These are phyloP conservation scores for Sebastiscus albofasciatus DNA, from an alignment of 2,797 vertebrate genomes.

Conservation along the genomic window DNA sequence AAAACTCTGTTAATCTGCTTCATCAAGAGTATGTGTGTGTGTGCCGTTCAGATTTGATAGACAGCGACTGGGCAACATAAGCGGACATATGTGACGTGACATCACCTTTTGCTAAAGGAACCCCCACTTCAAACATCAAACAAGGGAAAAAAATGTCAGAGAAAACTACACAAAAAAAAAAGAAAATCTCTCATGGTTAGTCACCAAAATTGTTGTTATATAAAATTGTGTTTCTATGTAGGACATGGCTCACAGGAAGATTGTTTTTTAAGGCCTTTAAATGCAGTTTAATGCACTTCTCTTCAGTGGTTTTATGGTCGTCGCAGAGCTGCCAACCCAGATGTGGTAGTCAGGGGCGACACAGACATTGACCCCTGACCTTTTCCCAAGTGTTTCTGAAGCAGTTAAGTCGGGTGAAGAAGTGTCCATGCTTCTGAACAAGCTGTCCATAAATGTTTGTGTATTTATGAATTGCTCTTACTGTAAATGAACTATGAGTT, in stretches of 20 bases:
- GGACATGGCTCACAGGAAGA: neutral
- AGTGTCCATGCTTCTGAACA: neutral
- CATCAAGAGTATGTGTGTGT: neutral
- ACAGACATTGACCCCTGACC: neutral
- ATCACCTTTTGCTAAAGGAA: neutral
- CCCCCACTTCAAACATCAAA: neutral
- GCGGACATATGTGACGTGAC: neutral
- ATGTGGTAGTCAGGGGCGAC: neutral
- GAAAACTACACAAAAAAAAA: neutral
- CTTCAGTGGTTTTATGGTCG: neutral
- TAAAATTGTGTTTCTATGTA: neutral
- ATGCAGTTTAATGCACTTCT: neutral
- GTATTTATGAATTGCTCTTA: neutral
- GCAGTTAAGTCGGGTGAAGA: neutral
- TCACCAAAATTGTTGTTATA: neutral
- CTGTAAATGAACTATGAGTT: neutral
- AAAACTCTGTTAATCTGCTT: neutral
- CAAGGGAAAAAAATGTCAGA: neutral
- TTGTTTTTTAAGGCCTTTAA: neutral
- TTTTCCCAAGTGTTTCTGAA: neutral
- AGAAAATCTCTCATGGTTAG: neutral
- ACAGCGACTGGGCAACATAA: neutral
- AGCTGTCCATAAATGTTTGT: neutral
- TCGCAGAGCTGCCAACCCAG: neutral
- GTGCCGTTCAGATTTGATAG: neutral